These are phyloP conservation scores for Peromyscus polionotus DNA, from an alignment of 2,113 vertebrate genomes.

Conservation along the genomic window DNA sequence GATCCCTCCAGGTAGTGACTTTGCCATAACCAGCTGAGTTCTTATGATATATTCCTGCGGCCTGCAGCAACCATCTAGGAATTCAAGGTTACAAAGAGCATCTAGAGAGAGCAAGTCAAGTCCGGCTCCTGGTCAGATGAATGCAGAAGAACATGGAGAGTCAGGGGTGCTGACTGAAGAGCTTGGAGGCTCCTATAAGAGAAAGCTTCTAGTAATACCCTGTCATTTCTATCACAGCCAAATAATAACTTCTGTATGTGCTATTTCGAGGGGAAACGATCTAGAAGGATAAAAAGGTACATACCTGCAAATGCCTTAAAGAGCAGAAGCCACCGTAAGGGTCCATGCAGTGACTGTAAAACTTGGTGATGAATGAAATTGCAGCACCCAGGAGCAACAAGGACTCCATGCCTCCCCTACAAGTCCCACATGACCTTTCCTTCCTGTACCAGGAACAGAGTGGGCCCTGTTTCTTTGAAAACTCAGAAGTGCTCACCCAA, in stretches of 20 bases:
- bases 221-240: background rate
- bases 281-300: background rate
- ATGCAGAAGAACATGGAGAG: fast-evolving
- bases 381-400: background rate
- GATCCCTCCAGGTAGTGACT: no score
- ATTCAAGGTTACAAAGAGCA: no score
- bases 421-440: background rate
- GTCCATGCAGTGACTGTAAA: background rate
- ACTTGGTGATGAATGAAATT: background rate
- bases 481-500: no score
- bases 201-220: background rate
- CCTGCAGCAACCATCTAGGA: no score
- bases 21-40: no score
- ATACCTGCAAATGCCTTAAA: no score
- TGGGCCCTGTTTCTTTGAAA: background rate
- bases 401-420: background rate
- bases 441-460: background rate
- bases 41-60: no score
- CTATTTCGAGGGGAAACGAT: background rate
- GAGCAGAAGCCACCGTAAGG: background rate
- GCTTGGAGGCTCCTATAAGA: no score
- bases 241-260: background rate
- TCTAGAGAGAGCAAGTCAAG: background rate
- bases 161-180: background rate
- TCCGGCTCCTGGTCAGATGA: background rate